These are phyloP conservation scores for Diplogasteroides magnus DNA, from an alignment of 1,140 invertebrate genomes.

Conservation along the genomic window DNA sequence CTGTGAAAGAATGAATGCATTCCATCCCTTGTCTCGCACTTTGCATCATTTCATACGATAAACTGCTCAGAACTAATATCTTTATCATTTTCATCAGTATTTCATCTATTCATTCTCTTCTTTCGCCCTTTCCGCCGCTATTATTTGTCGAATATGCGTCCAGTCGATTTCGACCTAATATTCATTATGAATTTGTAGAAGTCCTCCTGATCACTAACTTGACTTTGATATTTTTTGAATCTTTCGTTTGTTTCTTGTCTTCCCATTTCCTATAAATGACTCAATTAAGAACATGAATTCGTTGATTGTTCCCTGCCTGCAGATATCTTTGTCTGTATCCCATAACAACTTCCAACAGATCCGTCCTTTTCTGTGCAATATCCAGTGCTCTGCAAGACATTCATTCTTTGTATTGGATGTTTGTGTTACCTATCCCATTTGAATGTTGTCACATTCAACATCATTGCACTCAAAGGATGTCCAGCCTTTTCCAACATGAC, in stretches of 20 bases:
- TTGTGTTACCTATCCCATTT: slow-evolving; percentile 72
- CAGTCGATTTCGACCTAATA: slow-evolving; percentile 62
- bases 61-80: too few species aligned
- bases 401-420: not conserved
- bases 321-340: slow-evolving; percentile 72
- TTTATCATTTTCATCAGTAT: too few species aligned
- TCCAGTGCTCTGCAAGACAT: slow-evolving; percentile 69
- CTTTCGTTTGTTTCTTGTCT: slow-evolving; percentile 71
- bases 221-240: slow-evolving; percentile 66
- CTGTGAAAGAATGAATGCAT: too few species aligned
- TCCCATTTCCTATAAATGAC: slow-evolving; percentile 60
- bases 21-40: too few species aligned
- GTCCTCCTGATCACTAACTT: slow-evolving; percentile 57
- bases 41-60: too few species aligned
- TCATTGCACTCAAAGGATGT: slow-evolving; percentile 71
- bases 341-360: slow-evolving; percentile 72
- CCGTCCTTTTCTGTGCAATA: slow-evolving; percentile 73
- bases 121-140: slow-evolving; percentile 60
- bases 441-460: slow-evolving; percentile 73
- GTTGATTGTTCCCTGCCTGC: too few species aligned
- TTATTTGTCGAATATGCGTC: slow-evolving; percentile 61
- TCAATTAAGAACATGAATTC: not conserved
- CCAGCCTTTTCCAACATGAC: slow-evolving; percentile 74
- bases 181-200: slow-evolving; percentile 11
- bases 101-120: too few species aligned